Base-by-base conservation (phyloP, 1,140 invertebrate species). In the Hypothenemus hampei region DNA sequence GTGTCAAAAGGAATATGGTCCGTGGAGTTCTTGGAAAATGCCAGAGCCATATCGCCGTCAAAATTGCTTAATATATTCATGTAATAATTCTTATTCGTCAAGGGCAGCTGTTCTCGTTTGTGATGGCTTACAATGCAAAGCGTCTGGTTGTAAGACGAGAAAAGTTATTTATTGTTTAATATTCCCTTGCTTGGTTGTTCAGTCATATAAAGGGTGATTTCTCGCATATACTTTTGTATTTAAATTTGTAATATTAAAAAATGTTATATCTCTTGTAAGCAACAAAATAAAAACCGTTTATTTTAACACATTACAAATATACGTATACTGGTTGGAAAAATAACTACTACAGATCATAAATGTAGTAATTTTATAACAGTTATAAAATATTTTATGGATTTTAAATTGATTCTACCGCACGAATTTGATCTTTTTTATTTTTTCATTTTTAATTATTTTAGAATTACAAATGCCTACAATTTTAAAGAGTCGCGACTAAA, bases 81-180 rank as follows among this genome's bases (percentile, higher is more conserved):
- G 65, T 63, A 63, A 69, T 69, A 69, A 67, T 69, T 69, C 67
- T 67, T 69, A 69, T 69, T 69, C 67, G 67, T 69, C 67, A 69
- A 66, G 64, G 64, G 60, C 67, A 69, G 67, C 65, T 69, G 67
- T 62, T 37, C 57, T 59, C 58, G 57, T 59, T 43, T 22, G 54
- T 64, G 51, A 54, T 47, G 52, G 58, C 49, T n/a, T 61, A 58
- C 54, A 57, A 37, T 59, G 52, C 44, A 50, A 47, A 24, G 35
- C 26, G n/a, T 23, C 24, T 26, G 18, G 35, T 54, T 7, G 18
- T 18, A 52, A 21, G 29, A 46, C 40, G 15, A 20, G 21, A 49
- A 16, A 35, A 23, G 35, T 57, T 49, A 57, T 57, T 57, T 57
- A 57, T 57, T 43, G 37, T 44, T 48, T 57, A 57, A 57, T 57